Conservation (phyloP, 2,797 vertebrate genomes). For the Danio kyathit region DNA sequence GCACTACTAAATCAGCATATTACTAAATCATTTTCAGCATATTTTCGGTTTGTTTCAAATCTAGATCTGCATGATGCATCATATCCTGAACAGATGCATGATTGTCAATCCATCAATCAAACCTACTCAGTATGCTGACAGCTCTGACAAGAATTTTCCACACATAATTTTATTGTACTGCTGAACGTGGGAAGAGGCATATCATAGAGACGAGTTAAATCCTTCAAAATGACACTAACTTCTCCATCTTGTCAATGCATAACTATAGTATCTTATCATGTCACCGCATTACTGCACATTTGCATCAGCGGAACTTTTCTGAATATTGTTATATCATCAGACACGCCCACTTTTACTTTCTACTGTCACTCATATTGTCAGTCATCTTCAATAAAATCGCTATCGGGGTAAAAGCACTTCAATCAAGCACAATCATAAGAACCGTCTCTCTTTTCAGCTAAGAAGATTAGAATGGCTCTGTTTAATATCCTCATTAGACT, state of each 20-base stretch:
- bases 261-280: background rate
- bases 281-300: no score
- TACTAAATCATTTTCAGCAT: background rate
- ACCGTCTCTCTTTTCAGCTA: background rate
- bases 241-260: background rate
- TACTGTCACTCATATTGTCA: background rate
- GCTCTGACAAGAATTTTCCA: background rate
- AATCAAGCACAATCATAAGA: background rate
- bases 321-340: background rate
- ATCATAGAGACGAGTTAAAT: background rate
- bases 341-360: background rate
- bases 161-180: background rate
- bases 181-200: background rate
- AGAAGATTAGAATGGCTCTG: background rate
- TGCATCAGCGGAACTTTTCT: background rate
- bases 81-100: background rate
- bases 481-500: constrained; percentile 2
- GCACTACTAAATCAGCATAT: no score
- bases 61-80: background rate
- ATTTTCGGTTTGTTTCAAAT: background rate
- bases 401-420: background rate
- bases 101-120: background rate
- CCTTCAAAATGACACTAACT: background rate
- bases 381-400: background rate
- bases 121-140: background rate